Evolutionary conservation across 2,888 invertebrate species (phyloP), one percentile per base, ranked within the genome.

Genomic region (Chironomus riparius): DNA sequence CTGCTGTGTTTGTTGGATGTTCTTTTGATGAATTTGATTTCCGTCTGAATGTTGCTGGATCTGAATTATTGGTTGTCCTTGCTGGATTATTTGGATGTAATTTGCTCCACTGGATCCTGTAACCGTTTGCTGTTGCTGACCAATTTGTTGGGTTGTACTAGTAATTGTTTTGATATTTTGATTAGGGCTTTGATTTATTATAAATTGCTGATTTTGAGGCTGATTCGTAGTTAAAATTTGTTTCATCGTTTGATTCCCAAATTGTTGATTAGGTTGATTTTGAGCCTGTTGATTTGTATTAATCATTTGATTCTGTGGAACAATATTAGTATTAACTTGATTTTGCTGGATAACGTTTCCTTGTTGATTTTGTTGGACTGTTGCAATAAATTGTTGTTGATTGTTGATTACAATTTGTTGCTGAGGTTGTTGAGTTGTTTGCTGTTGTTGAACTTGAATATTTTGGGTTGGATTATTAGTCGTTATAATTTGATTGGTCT

Each of bases 201-300:
- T 56, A 13, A 73, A 73, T 38, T 73, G 72, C 15, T 71, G 70
- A n/a, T 47, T 70, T 15, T 71, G 62, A 0, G 21, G 12, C 18
- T 76, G 77, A 6, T 75, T 65, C 7, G 68, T 47, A 4, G n/a
- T 68, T 24, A 77, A 50, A 4, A 72, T 50, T 73, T 77, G 76
- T 56, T 77, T 72, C 18, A 62, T 56, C 7, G 38, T 69, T 75
- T 38, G 56, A 47, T 68, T 76, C 47, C 24, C 56, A 48, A n/a
- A 68, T 6, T n/a, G 21, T 13, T 24, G 72, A 56, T 68, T 76
- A 62, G 28, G 47, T 70, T 68, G 72, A 71, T 28, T 62, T 56
- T 38, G 28, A 10, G 4, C 38, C 15, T 71, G 85, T 76, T 84
- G 79, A 78, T 83, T 84, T 79, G 84, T 81, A 22, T 70, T 76